Conservation (phyloP, 2,797 vertebrate genomes). For the Alosa sapidissima region DNA sequence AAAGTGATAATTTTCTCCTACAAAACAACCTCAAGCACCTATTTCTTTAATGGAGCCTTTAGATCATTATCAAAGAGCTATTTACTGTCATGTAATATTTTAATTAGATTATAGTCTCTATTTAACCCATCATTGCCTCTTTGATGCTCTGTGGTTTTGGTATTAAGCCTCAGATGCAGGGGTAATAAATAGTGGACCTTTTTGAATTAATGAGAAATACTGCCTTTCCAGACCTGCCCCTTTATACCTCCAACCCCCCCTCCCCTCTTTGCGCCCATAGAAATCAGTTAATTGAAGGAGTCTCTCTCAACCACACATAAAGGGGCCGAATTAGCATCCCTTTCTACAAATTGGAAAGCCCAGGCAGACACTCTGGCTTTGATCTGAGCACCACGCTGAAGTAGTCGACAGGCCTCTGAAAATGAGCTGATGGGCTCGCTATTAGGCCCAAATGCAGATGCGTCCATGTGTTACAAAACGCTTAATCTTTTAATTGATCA, state of each 20-base stretch:
- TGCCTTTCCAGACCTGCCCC: constrained; percentile 83
- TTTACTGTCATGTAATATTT: constrained; percentile 96
- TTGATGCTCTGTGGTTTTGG: constrained; percentile 92
- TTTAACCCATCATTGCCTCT: constrained; percentile 99
- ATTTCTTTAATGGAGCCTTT: constrained; percentile 93
- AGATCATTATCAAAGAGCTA: constrained; percentile 98
- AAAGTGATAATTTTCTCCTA: constrained; percentile 81
- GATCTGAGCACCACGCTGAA: constrained; percentile 89
- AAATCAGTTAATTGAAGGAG: constrained; percentile 99
- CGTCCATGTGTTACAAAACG: constrained; percentile 89
- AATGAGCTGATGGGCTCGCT: constrained; percentile 98
- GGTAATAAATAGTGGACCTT: constrained; percentile 90
- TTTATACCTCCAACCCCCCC: constrained; percentile 62
- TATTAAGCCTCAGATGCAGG: constrained; percentile 95
- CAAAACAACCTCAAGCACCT: constrained; percentile 81
- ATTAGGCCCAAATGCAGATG: constrained; percentile 91
- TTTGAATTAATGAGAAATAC: constrained; percentile 96
- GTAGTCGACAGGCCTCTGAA: constrained; percentile 86
- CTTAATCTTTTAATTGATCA: constrained; percentile 99
- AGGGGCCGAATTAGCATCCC: constrained; percentile 96
- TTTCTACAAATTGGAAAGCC: constrained; percentile 87
- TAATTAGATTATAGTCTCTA: constrained; percentile 99
- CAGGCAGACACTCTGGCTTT: constrained; percentile 83
- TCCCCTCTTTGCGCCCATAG: constrained; percentile 81
- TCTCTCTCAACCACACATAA: constrained; percentile 94